Percentiles rank a stretch among this genome's conserved stretches.
phyloP scores from a whole-genome alignment of 1,140 invertebrate genomes.

The Lepidostoma basale region DNA sequence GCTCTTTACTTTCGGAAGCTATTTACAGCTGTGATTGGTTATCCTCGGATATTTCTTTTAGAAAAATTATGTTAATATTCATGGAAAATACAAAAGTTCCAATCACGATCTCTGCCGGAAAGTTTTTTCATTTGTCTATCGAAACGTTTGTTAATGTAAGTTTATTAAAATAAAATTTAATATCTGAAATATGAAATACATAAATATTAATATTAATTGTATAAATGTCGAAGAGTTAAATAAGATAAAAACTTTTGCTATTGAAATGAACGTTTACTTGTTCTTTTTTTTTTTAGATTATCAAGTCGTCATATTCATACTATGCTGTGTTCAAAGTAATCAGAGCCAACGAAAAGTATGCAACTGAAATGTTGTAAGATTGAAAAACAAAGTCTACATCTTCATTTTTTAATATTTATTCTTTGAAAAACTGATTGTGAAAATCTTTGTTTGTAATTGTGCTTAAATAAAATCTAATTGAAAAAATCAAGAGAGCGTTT shows the following conservation, averaged over 20 bases:
- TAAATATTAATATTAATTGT: too few relatives aligned
- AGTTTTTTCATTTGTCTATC: slow-evolving; percentile 36
- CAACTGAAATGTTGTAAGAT: too few relatives aligned
- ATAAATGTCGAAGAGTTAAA: too few relatives aligned
- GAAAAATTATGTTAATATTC: slow-evolving; percentile 32
- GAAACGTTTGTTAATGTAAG: slow-evolving; percentile 37
- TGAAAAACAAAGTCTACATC: too few relatives aligned
- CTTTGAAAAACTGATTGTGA: too few relatives aligned
- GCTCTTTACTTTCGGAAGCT: slow-evolving; percentile 27
- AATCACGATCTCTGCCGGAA: slow-evolving; percentile 32
- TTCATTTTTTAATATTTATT: too few relatives aligned
- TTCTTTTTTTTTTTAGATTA: slow-evolving; percentile 32
- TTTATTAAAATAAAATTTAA: slow-evolving; percentile 2
- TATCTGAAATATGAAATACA: too few relatives aligned
- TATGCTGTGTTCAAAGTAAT: slow-evolving; percentile 40
- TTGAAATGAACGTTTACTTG: too few relatives aligned
- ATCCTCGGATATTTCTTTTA: slow-evolving; percentile 18
- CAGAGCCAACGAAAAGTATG: neutral
- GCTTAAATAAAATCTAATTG: too few relatives aligned
- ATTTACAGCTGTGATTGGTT: slow-evolving; percentile 38
- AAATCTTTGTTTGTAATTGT: too few relatives aligned
- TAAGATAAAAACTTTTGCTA: neutral
- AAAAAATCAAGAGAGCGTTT: too few relatives aligned
- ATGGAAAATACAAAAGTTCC: slow-evolving; percentile 36
- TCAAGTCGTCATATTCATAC: slow-evolving; percentile 40